Evolutionary conservation across 2,888 invertebrate species (phyloP).

Genomic region (Nasonia oneida): DNA sequence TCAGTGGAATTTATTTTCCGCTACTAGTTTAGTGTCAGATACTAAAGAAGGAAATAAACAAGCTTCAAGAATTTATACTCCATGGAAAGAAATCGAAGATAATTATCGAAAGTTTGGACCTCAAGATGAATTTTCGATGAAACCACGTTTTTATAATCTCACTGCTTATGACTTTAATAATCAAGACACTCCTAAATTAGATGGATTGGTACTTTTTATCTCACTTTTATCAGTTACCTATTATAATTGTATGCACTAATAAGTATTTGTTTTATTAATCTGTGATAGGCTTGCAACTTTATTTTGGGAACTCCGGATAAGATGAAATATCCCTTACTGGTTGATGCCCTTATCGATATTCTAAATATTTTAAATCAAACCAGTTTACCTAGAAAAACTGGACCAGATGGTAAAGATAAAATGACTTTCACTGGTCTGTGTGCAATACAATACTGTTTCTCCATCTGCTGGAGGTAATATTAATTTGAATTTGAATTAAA

Average conservation of each 20-base stretch:
- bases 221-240: neutral
- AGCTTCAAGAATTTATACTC: constrained; percentile 84
- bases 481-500: constrained; percentile 32
- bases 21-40: constrained; percentile 83
- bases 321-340: constrained; percentile 91
- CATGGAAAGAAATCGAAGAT: constrained; percentile 89
- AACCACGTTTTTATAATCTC: constrained; percentile 95
- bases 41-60: constrained; percentile 80
- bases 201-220: constrained; percentile 83
- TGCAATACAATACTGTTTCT: constrained; percentile 95
- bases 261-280: constrained; percentile 30
- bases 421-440: constrained; percentile 85
- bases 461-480: constrained; percentile 88
- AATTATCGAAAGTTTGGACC: constrained; percentile 84
- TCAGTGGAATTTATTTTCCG: constrained; percentile 89
- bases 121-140: constrained; percentile 86
- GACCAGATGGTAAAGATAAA: constrained; percentile 74
- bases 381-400: constrained; percentile 70
- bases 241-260: neutral
- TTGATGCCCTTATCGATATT: constrained; percentile 92
- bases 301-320: constrained; percentile 95
- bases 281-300: constrained; percentile 90
- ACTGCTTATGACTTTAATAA: constrained; percentile 88
- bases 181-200: constrained; percentile 94
- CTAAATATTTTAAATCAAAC: constrained; percentile 89